phyloP scores from a whole-genome alignment of 2,113 vertebrate species.

The Rhinoderma darwinii region DNA sequence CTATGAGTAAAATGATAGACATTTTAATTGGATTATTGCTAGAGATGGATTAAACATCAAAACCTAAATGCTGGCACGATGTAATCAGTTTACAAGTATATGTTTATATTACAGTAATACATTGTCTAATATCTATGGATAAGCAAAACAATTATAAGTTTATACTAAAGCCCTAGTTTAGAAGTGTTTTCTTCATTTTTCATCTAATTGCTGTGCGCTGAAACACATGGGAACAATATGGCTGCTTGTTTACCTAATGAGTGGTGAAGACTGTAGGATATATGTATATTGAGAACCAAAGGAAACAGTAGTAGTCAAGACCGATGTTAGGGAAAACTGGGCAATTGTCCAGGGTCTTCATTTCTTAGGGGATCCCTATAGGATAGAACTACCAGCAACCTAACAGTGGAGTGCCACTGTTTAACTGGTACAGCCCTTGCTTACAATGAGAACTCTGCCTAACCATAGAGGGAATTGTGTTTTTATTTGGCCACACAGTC shows the following conservation, averaged over 20 bases:
- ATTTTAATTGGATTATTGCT: conserved; percentile 51
- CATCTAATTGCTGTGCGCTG: background rate
- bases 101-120: conserved; percentile 18
- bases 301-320: too few relatives aligned
- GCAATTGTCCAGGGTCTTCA: background rate
- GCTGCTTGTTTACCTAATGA: background rate
- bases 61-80: background rate
- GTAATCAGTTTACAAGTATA: conserved; percentile 24
- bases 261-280: background rate
- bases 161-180: conserved; percentile 2
- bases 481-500: too few relatives aligned
- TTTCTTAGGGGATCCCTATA: background rate
- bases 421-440: too few relatives aligned
- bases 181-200: background rate
- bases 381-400: background rate
- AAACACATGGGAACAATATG: background rate
- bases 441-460: too few relatives aligned
- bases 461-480: too few relatives aligned
- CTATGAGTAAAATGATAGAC: conserved; percentile 45
- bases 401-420: background rate
- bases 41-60: conserved; percentile 44
- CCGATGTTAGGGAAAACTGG: background rate
- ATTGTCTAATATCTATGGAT: background rate
- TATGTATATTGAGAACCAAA: background rate
- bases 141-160: background rate